Evolutionary conservation across 1,140 invertebrate genomes (phyloP), one percentile per base, ranked within the genome.

Genomic region (Palaemon carinicauda): DNA sequence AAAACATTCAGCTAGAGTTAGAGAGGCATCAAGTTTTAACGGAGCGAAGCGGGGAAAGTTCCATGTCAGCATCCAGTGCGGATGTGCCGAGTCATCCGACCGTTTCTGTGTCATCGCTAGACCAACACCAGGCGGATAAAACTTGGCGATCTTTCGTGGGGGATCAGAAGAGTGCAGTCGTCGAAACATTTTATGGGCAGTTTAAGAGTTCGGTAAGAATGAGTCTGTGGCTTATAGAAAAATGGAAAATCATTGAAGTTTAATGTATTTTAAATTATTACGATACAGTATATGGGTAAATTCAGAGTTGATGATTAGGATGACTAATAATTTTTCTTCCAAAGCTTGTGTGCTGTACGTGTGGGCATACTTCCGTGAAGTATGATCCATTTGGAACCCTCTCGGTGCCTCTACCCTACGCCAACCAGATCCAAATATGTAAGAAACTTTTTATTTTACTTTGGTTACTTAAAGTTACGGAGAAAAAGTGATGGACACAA

Each of bases 371-470:
- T 17, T 95, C 94, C 4, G 93, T 95, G 14, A 95, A 94, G 14
- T 95, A 94, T 89, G 95, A 95, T 89, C 94, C 95, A 51, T 95
- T 95, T 88, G 95, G 95, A 94, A 95, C 95, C 90, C 91, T 95
- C 3, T 94, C 94, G 21, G 93, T 95, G 53, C 95, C 94, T 10
- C 91, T 95, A 80, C 95, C 95, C 69, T 92, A 94, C 89, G 94
- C 94, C 19, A 94, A 94, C 92, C 94, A 95, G 89, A 92, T 93
- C 84, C 94, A 95, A 90, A 91, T 95, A 82, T 90, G 92, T 93
- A 89, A 92, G 92, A 90, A 78, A 52, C 50, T 50, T 41, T 27
- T 54, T n/a, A 21, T 53, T 52, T 4, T 41, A 81, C 2, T 69
- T 3, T 10, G 21, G 29, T 51, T 56, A 60, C 60, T 21, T 54